phyloP scores from a whole-genome alignment of 2,888 invertebrate genomes.

The Papilio gigon region DNA sequence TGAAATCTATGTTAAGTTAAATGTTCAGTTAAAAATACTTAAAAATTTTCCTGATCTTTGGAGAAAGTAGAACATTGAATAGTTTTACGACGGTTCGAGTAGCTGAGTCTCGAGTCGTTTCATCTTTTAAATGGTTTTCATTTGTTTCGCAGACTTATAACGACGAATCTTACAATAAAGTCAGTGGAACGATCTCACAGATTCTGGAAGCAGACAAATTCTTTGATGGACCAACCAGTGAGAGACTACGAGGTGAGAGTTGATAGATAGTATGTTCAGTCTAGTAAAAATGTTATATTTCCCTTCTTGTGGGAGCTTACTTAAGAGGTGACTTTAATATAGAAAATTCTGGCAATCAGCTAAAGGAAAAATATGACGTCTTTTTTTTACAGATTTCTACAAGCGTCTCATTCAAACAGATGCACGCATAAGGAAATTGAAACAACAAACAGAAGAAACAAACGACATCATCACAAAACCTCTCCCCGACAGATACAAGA shows the following conservation, averaged over 20 bases:
- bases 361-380: too few species aligned
- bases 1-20: constrained; percentile 18
- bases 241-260: constrained; percentile 56
- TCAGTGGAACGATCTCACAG: constrained; percentile 50
- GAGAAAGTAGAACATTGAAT: not conserved
- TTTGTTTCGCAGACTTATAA: constrained; percentile 27
- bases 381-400: constrained; percentile 75
- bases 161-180: constrained; percentile 29
- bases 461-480: constrained; percentile 42
- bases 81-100: not conserved
- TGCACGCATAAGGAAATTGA: constrained; percentile 63
- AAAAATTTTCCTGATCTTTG: not conserved
- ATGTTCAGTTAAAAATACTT: constrained; percentile 3
- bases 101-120: too few species aligned
- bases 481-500: constrained; percentile 53
- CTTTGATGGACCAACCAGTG: constrained; percentile 53
- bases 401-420: constrained; percentile 68
- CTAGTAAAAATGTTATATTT: not conserved
- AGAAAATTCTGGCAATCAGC: too few species aligned
- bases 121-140: not conserved
- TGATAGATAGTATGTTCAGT: not conserved
- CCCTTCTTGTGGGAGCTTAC: too few species aligned
- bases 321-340: too few species aligned
- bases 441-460: constrained; percentile 48
- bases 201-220: constrained; percentile 56